Conservation (phyloP, 2,888 invertebrate genomes). For the Adineta ricciae region DNA sequence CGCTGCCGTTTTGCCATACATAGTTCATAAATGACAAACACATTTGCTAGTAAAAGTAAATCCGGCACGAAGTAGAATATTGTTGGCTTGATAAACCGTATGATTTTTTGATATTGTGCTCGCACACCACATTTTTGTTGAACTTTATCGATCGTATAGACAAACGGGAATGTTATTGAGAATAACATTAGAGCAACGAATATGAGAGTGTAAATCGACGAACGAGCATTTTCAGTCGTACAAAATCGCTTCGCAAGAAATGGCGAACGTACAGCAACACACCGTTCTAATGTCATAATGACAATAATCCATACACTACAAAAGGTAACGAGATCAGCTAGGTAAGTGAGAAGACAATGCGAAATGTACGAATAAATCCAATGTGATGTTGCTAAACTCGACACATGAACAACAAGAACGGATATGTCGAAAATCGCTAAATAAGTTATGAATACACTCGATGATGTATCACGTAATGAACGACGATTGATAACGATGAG, state of each 20-base stretch:
- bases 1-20: background rate
- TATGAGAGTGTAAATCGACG: background rate
- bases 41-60: background rate
- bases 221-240: constrained; percentile 8
- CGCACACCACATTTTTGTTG: constrained; percentile 10
- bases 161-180: background rate
- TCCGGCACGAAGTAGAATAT: constrained; percentile 16
- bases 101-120: background rate
- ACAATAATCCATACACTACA: constrained; percentile 16
- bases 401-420: background rate
- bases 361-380: background rate
- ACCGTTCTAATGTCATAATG: constrained; percentile 11
- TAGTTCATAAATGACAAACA: constrained; percentile 5
- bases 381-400: background rate
- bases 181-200: background rate
- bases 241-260: constrained; percentile 13
- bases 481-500: constrained; percentile 8
- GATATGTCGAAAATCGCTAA: constrained; percentile 14
- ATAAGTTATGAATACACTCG: background rate
- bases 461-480: constrained; percentile 11
- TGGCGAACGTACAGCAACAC: constrained; percentile 16
- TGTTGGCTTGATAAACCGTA: background rate
- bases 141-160: background rate
- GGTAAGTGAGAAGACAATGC: constrained; percentile 1
- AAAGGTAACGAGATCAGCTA: constrained; percentile 12